These are phyloP conservation scores for Strigamia maritima DNA, from an alignment of 2,888 invertebrate genomes.

Conservation along the genomic window DNA sequence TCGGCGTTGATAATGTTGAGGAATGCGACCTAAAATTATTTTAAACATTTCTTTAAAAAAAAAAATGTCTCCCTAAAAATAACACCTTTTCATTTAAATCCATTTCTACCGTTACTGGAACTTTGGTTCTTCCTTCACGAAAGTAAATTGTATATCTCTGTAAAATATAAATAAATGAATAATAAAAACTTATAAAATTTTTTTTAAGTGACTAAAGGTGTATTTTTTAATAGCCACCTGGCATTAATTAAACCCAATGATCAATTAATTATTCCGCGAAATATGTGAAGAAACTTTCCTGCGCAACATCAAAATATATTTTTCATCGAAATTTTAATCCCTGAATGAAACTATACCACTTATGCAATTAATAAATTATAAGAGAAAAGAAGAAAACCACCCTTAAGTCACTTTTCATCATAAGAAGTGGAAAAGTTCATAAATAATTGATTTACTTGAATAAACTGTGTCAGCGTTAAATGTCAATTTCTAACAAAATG, in stretches of 20 bases:
- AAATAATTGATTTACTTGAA: not conserved
- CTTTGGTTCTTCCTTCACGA: conserved; percentile 16
- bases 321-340: not conserved
- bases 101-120: conserved; percentile 31
- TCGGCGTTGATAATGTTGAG: not conserved
- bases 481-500: not conserved
- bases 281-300: not conserved
- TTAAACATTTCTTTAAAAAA: not conserved
- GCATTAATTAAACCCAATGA: not conserved
- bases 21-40: not conserved
- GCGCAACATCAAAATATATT: not conserved
- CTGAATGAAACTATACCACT: not conserved
- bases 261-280: not conserved
- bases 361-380: not conserved
- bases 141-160: conserved; percentile 30
- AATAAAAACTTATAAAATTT: not conserved
- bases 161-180: not conserved
- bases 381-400: not conserved
- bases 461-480: not conserved
- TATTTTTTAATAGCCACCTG: not conserved
- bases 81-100: conserved; percentile 31
- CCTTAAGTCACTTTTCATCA: not conserved
- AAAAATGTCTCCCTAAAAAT: not conserved
- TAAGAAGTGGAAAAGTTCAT: not conserved
- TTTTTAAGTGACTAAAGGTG: not conserved